These are phyloP conservation scores for Limosa lapponica DNA, from an alignment of 2,797 vertebrate genomes.

Conservation along the genomic window DNA sequence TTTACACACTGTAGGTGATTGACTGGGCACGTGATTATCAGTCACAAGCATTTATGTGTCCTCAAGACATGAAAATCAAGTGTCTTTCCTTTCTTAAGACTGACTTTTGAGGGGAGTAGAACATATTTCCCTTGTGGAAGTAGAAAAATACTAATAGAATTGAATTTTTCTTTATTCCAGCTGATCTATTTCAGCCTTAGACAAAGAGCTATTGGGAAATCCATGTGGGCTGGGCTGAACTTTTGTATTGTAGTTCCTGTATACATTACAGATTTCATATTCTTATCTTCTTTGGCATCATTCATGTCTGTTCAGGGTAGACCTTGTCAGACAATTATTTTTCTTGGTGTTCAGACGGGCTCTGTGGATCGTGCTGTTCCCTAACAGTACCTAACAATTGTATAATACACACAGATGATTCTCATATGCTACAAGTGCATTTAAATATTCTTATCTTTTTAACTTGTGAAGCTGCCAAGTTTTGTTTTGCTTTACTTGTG, in stretches of 20 bases:
- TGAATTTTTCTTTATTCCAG: not conserved
- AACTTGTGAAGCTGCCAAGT: not conserved
- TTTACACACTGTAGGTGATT: not conserved
- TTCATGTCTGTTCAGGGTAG: not conserved
- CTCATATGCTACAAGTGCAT: not conserved
- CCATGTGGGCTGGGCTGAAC: not conserved
- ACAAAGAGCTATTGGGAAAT: conserved; percentile 11
- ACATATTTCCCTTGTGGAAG: not conserved
- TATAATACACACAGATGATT: not conserved
- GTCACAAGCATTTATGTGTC: not conserved
- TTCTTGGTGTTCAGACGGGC: not conserved
- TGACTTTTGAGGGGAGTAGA: not conserved
- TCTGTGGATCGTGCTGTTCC: not conserved
- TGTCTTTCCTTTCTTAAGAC: not conserved
- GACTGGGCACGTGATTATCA: not conserved
- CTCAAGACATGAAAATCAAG: not conserved
- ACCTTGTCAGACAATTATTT: not conserved
- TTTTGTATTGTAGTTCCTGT: not conserved
- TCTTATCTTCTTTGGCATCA: not conserved
- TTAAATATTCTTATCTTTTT: not conserved
- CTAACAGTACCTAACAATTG: not conserved
- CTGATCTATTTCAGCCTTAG: not conserved
- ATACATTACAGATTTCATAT: not conserved
- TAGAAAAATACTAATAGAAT: not conserved
- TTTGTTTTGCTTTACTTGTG: not conserved